These are phyloP conservation scores for Lasaia peninsularis DNA, from an alignment of 1,140 invertebrate genomes.

Conservation along the genomic window DNA sequence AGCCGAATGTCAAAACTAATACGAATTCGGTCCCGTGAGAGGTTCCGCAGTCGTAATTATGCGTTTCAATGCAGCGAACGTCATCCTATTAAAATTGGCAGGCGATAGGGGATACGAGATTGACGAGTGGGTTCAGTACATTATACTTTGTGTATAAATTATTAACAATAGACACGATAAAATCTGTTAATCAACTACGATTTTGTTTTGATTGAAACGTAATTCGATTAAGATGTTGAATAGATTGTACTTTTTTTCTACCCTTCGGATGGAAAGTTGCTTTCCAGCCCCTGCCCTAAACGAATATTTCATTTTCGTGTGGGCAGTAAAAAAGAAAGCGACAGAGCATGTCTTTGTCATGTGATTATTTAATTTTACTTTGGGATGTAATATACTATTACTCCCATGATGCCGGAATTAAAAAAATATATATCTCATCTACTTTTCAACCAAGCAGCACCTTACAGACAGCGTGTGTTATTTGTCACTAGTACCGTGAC, in stretches of 20 bases:
- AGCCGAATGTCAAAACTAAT: constrained; percentile 76
- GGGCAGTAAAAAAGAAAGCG: too few relatives aligned
- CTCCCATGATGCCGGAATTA: too few relatives aligned
- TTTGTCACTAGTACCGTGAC: too few relatives aligned
- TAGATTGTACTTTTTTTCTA: not conserved
- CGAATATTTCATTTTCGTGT: too few relatives aligned
- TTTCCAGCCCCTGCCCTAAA: too few relatives aligned
- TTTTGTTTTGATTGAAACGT: constrained; percentile 15
- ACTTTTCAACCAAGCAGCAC: too few relatives aligned
- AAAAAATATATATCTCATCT: too few relatives aligned
- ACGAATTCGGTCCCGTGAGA: constrained; percentile 69
- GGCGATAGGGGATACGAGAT: constrained; percentile 44
- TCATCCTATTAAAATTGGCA: constrained; percentile 76
- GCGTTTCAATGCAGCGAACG: constrained; percentile 59
- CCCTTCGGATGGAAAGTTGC: too few relatives aligned
- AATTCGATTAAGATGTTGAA: constrained; percentile 5
- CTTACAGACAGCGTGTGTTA: too few relatives aligned
- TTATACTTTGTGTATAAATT: constrained; percentile 28
- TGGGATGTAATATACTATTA: too few relatives aligned
- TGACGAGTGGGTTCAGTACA: constrained; percentile 25
- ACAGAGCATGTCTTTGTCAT: too few relatives aligned
- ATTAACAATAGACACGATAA: constrained; percentile 33
- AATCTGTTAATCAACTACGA: constrained; percentile 32
- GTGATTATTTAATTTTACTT: too few relatives aligned
- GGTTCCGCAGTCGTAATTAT: constrained; percentile 66